phyloP scores from a whole-genome alignment of 2,797 vertebrate species.

The Galaxias olidus region DNA sequence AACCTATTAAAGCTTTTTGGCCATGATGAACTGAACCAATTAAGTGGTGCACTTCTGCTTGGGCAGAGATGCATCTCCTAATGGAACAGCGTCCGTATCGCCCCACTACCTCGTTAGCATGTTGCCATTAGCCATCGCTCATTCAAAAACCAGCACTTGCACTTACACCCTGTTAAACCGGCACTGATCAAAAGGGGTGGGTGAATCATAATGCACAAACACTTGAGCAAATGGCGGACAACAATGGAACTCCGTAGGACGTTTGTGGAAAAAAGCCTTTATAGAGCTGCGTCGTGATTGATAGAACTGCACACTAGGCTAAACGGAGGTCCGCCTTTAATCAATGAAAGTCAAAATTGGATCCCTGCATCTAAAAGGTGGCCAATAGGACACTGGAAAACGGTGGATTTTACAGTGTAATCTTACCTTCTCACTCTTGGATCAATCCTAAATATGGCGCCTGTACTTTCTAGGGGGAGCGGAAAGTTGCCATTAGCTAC shows the following conservation, averaged over 20 bases:
- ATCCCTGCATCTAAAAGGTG: too few species aligned
- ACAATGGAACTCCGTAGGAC: constrained; percentile 25
- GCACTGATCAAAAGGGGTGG: constrained; percentile 46
- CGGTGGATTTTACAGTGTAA: not conserved
- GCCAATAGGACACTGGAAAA: not conserved
- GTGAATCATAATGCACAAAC: constrained; percentile 54
- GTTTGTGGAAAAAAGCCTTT: not conserved
- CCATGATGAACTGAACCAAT: constrained; percentile 69
- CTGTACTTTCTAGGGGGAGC: too few species aligned
- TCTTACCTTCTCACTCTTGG: not conserved
- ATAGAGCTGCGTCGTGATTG: too few species aligned
- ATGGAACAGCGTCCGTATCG: constrained; percentile 48
- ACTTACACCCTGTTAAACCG: constrained; percentile 36
- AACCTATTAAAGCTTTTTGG: constrained; percentile 63
- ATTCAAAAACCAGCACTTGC: constrained; percentile 43
- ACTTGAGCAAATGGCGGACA: constrained; percentile 42
- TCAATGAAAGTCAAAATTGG: not conserved
- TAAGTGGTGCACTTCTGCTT: constrained; percentile 59
- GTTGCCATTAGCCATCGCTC: constrained; percentile 59
- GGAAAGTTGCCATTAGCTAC: too few species aligned
- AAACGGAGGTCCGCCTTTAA: not conserved
- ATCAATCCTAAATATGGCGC: too few species aligned
- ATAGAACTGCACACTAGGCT: too few species aligned
- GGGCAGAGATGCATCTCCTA: constrained; percentile 58
- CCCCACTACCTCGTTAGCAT: constrained; percentile 62